Evolutionary conservation across 2,113 vertebrate species (phyloP), one percentile per base, ranked within the genome.

Genomic region (Carlito syrichta): DNA sequence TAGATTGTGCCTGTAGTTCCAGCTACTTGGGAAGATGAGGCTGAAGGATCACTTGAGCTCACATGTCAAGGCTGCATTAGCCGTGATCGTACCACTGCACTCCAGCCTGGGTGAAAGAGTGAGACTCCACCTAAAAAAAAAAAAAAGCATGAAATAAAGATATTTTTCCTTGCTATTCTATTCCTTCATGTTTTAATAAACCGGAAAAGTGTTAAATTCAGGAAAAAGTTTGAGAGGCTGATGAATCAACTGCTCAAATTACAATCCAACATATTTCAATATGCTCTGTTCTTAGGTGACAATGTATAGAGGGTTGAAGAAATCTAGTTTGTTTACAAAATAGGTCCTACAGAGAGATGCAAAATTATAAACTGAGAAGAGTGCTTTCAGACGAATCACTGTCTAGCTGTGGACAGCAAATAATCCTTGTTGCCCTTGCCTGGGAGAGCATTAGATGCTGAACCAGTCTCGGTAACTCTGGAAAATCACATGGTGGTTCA

Each of bases 401-500:
- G 22, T 6, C 22, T 40, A 84, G 88, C 77, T 96, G 73, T 82
- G 12, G 2, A 68, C 27, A 83, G 87, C 52, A 74, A 12, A 78
- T 66, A 69, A 71, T 25, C 23, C 23, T 48, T 96, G 96, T 82
- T 88, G 79, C 23, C 40, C 23, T 94, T 77, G 92, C 91, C 86
- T 11, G 20, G 96, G 95, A 97, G 81, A 96, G 50, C n/a, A 8
- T 11, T 83, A n/a, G 4, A 96, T 54, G 95, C 25, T 69, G 73
- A 77, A 82, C 95, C 93, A 89, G 87, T 73, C 25, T 85, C 96
- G 94, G 63, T 88, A 93, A 95, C 43, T 30, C 73, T 90, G 97
- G 97, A 98, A 96, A 98, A 95, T 95, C 91, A 82, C 85, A 94
- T 86, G 83, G 52, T 94, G 98, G 92, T 97, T 98, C 94, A 98